Evolutionary conservation across 2,113 vertebrate genomes (phyloP).

Genomic region (Silurus glanis): DNA sequence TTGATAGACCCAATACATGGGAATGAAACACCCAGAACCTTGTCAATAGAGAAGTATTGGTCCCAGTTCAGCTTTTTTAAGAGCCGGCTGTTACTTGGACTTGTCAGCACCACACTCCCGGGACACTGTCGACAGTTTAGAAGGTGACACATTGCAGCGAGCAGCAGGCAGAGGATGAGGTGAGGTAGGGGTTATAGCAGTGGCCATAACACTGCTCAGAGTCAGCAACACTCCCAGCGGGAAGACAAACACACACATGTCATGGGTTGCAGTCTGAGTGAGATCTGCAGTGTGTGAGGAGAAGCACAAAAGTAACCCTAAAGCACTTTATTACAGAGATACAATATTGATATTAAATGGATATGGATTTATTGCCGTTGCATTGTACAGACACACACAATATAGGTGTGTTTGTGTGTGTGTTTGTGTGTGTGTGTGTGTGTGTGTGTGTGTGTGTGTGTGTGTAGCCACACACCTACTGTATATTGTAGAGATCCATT

Average conservation of each 20-base stretch:
- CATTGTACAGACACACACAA: too few species aligned
- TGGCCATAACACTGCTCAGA: conserved; percentile 8
- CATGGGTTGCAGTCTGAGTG: conserved; percentile 2
- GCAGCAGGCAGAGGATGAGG: not conserved
- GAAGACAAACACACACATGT: not conserved
- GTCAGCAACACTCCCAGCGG: conserved; percentile 31
- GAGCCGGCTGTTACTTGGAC: not conserved
- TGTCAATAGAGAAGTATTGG: not conserved
- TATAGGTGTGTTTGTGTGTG: too few species aligned
- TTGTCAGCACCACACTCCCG: not conserved
- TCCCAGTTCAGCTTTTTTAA: not conserved
- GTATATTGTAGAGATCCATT: not conserved
- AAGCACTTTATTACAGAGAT: not conserved
- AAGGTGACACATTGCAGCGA: conserved; percentile 8
- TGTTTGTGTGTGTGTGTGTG: too few species aligned
- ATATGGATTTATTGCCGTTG: too few species aligned
- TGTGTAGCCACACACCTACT: too few species aligned
- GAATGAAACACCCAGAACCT: too few species aligned
- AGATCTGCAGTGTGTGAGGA: not conserved
- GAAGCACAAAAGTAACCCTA: not conserved
- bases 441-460: too few species aligned
- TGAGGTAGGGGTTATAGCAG: conserved; percentile 11
- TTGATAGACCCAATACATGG: too few species aligned
- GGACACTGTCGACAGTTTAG: not conserved
- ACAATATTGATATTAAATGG: not conserved